Evolutionary conservation across 2,888 invertebrate species (phyloP).

Genomic region (Antheraea assamensis): DNA sequence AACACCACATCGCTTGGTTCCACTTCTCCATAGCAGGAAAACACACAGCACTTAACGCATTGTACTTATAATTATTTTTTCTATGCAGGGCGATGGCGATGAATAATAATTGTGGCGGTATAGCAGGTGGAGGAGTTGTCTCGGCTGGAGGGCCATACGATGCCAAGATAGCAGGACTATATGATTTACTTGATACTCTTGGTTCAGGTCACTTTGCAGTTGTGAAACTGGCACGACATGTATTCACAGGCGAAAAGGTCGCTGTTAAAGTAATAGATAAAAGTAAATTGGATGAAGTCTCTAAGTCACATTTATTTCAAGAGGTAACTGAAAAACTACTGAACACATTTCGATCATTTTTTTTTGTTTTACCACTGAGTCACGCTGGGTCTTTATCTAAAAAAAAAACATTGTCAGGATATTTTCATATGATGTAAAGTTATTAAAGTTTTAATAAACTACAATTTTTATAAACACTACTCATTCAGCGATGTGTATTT

Average conservation of each 20-base stretch:
- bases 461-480: too few relatives aligned
- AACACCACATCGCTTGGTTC: too few relatives aligned
- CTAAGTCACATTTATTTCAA: constrained; percentile 97
- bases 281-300: constrained; percentile 97
- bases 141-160: constrained; percentile 84
- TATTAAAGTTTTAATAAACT: too few relatives aligned
- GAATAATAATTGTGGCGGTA: constrained; percentile 72
- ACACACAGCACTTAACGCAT: too few relatives aligned
- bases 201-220: constrained; percentile 99
- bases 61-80: too few relatives aligned
- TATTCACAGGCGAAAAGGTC: constrained; percentile 99
- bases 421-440: too few relatives aligned
- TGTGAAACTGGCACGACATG: constrained; percentile 98
- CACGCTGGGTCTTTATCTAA: too few relatives aligned
- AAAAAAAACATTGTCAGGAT: too few relatives aligned
- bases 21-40: too few relatives aligned
- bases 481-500: too few relatives aligned
- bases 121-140: constrained; percentile 56
- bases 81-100: constrained; percentile 37
- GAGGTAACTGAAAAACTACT: constrained; percentile 83
- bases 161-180: constrained; percentile 96
- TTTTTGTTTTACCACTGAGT: too few relatives aligned
- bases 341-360: too few relatives aligned
- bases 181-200: constrained; percentile 98
- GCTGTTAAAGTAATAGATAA: constrained; percentile 99